Base-by-base conservation (phyloP, 2,797 vertebrate genomes). In the Cottoperca gobio region DNA sequence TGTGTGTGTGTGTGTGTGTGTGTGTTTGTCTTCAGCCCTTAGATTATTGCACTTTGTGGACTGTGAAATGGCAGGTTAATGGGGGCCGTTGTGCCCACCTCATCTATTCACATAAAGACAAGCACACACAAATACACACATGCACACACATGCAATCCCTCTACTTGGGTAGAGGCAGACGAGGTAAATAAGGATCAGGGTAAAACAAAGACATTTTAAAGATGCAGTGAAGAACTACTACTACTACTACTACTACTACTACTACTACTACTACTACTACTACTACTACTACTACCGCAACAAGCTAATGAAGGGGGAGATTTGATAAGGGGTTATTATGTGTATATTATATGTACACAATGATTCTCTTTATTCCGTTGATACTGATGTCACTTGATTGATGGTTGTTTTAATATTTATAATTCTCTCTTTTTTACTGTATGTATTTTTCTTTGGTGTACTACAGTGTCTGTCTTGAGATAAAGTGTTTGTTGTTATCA, bases 11-110 rank as follows among this genome's bases (percentile, higher is more conserved):
- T 54, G 45, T 42, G 28, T 33, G 28, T 35, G 19, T 24, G 24
- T 19, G 43, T 48, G 50, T 46, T 24, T 60, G 19, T 62, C 31
- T 74, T 76, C 26, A 62, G 42, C 62, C 31, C 62, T 39, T 43
- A 76, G 33, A 81, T 86, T 86, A 87, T 81, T 86, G 72, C 76
- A 84, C 82, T 85, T 90, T 89, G 80, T 88, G 83, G 86, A 84
- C 80, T 88, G 86, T 90, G 86, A 91, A 88, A 90, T 82, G 76
- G 75, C 59, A 87, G 80, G 80, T 89, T 88, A 87, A 89, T 86
- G 59, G 66, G 49, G 83, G 42, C 46, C 3, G 2, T 66, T 71
- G 70, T 71, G 45, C 72, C 55, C 80, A 75, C 42, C 42, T 80
- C 81, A 71, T 86, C 73, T 76, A 58, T 76, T 86, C 62, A 78